Evolutionary conservation across 2,888 invertebrate genomes (phyloP).

Genomic region (Bhutanitis thaidina): DNA sequence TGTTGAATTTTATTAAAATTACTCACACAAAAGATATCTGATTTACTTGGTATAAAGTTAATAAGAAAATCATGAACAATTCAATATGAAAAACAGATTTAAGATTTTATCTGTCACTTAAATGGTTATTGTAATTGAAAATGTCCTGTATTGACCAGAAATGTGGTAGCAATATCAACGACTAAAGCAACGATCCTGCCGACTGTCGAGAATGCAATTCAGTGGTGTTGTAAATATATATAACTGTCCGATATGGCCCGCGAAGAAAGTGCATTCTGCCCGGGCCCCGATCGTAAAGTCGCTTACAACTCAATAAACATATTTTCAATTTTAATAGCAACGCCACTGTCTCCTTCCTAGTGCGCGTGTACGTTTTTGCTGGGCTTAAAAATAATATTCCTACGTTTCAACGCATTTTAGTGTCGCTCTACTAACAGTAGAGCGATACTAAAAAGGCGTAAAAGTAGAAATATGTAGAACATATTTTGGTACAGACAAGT

Average conservation of each 20-base stretch:
- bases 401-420: conserved; percentile 2
- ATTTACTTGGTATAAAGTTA: neutral
- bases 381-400: conserved; percentile 15
- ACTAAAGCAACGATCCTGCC: conserved; percentile 22
- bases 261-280: conserved; percentile 51
- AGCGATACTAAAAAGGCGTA: too few relatives aligned
- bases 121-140: neutral
- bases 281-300: conserved; percentile 54
- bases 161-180: conserved; percentile 12
- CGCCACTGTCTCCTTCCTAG: conserved; percentile 25
- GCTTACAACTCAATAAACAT: conserved; percentile 64
- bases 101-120: too few relatives aligned
- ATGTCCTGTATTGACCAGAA: conserved; percentile 1
- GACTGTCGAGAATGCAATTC: conserved; percentile 29
- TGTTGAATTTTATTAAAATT: neutral
- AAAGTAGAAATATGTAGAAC: too few relatives aligned
- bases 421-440: neutral
- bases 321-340: conserved; percentile 45
- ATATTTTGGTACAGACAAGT: too few relatives aligned
- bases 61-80: neutral
- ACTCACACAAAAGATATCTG: neutral
- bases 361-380: conserved; percentile 24
- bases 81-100: neutral
- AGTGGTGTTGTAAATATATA: conserved; percentile 65
- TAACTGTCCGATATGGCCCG: conserved; percentile 56